Conservation (phyloP, 2,113 vertebrate species). For the Cyprinodon brontotheroides region DNA sequence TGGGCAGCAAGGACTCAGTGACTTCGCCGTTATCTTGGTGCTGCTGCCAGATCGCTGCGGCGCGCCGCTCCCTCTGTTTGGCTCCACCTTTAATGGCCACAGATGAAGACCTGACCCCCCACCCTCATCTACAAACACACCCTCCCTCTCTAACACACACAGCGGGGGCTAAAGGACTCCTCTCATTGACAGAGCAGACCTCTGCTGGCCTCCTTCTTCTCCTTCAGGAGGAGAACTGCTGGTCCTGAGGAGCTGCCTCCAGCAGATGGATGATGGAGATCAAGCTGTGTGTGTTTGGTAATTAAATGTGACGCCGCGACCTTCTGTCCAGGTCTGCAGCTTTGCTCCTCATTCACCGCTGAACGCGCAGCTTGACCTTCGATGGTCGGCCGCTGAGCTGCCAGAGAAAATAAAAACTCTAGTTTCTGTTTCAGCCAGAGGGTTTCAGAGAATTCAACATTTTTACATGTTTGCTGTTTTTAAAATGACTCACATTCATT, state of each 20-base stretch:
- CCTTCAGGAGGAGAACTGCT: slow-evolving; percentile 58
- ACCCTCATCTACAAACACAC: slow-evolving; percentile 3
- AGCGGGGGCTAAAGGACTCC: slow-evolving; percentile 50
- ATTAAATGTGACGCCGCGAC: slow-evolving; percentile 69
- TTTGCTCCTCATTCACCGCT: slow-evolving; percentile 33
- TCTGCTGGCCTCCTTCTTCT: slow-evolving; percentile 39
- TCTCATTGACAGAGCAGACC: slow-evolving; percentile 64
- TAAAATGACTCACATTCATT: background rate
- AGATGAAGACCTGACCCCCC: slow-evolving; percentile 41
- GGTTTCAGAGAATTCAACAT: background rate
- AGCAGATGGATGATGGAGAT: slow-evolving; percentile 73
- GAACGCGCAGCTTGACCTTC: slow-evolving; percentile 39
- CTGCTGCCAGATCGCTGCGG: slow-evolving; percentile 59
- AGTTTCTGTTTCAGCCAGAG: background rate
- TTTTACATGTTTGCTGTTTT: background rate
- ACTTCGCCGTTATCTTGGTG: slow-evolving; percentile 70
- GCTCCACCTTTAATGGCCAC: slow-evolving; percentile 50
- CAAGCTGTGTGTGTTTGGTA: slow-evolving; percentile 69
- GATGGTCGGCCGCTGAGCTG: slow-evolving; percentile 27
- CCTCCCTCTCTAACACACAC: slow-evolving; percentile 2
- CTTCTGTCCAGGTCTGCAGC: slow-evolving; percentile 61
- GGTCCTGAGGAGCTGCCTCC: slow-evolving; percentile 58
- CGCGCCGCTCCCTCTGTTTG: slow-evolving; percentile 41
- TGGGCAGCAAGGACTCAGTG: slow-evolving; percentile 78
- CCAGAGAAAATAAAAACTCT: slow-evolving; percentile 4